phyloP scores from a whole-genome alignment of 2,797 vertebrate genomes.

The Spheniscus humboldti region DNA sequence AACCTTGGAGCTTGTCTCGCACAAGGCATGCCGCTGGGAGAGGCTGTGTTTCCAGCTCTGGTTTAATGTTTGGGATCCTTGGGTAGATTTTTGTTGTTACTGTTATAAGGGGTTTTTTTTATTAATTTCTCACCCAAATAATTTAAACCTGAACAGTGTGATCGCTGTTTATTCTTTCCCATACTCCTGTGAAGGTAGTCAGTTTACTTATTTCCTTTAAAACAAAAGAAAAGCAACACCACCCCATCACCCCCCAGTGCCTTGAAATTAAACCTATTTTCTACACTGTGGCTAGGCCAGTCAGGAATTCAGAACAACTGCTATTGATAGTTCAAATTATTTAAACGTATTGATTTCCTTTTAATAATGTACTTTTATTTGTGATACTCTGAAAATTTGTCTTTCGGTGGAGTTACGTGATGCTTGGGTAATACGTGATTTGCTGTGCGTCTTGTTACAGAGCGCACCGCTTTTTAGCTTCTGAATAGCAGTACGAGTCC shows the following conservation, averaged over 20 bases:
- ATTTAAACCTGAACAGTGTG: not conserved
- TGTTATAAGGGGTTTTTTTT: not conserved
- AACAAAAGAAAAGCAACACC: not conserved
- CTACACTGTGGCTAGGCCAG: not conserved
- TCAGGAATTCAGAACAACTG: not conserved
- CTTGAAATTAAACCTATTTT: not conserved
- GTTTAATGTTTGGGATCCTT: not conserved
- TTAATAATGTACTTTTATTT: not conserved
- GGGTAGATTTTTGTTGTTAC: not conserved
- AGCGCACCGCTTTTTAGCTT: not conserved
- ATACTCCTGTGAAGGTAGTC: accelerated
- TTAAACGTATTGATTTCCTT: accelerated
- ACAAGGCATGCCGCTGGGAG: not conserved
- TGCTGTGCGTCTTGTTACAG: not conserved
- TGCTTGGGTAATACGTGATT: not conserved
- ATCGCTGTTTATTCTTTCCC: accelerated
- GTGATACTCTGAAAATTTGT: not conserved
- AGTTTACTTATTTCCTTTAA: not conserved
- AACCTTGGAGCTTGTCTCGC: not conserved
- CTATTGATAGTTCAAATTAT: not conserved
- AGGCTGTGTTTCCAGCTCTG: not conserved
- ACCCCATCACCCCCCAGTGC: not conserved
- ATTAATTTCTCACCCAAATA: not conserved
- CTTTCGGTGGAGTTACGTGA: accelerated
- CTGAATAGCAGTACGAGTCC: not conserved